A percentile compares a stretch with the other conserved stretches of the same genome.
Conservation (phyloP, 2,113 vertebrate genomes). For the Strix aluco region DNA sequence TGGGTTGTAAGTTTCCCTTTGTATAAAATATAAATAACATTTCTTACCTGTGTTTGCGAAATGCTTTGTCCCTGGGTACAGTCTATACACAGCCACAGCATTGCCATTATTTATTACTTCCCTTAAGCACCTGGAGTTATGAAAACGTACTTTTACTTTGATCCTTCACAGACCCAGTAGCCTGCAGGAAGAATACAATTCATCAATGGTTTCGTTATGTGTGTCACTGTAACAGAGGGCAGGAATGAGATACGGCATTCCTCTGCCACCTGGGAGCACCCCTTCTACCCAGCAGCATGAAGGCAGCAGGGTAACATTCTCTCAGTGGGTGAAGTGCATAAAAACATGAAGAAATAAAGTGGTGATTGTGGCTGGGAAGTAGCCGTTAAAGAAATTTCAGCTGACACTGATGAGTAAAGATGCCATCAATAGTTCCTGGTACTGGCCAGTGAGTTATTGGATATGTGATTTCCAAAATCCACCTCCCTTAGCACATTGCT, state of each 20-base stretch:
- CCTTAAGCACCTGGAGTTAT: conserved; percentile 23
- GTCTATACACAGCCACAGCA: not conserved
- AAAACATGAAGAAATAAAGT: conserved; percentile 7
- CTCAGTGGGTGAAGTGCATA: not conserved
- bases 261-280: conserved; percentile 36
- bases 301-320: not conserved
- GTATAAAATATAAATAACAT: conserved; percentile 41
- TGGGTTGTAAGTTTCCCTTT: conserved; percentile 5
- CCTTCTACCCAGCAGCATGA: not conserved
- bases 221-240: not conserved
- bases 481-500: not conserved
- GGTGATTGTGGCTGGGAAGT: conserved; percentile 2
- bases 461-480: not conserved
- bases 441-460: not conserved
- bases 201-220: conserved; percentile 5
- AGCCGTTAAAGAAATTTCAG: not conserved
- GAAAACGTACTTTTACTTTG: conserved; percentile 41
- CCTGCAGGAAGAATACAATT: conserved; percentile 47
- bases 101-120: conserved; percentile 36
- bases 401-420: conserved; percentile 9
- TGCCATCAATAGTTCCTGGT: not conserved
- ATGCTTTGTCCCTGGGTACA: conserved; percentile 5
- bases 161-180: conserved; percentile 9
- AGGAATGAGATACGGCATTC: not conserved
- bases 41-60: not conserved